These are phyloP conservation scores for Zygothrica quintamaculata DNA, from an alignment of 2,888 invertebrate genomes.

Conservation along the genomic window DNA sequence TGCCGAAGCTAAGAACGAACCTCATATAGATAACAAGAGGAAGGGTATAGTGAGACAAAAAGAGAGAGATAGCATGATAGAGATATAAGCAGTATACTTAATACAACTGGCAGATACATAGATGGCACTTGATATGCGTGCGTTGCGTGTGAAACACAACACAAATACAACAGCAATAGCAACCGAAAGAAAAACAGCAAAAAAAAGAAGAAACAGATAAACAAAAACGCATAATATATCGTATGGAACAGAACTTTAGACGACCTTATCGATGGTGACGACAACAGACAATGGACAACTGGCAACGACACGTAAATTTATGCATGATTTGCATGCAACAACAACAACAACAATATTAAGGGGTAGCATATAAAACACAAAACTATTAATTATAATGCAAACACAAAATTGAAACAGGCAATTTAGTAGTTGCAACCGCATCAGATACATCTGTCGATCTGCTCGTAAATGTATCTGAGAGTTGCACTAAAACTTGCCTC, in stretches of 20 bases:
- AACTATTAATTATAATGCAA: constrained; percentile 61
- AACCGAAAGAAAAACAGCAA: no score
- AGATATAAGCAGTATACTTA: constrained; percentile 50
- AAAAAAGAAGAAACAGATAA: no score
- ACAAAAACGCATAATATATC: not conserved
- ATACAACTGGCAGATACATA: constrained; percentile 32
- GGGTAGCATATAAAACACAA: constrained; percentile 18
- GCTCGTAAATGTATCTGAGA: constrained; percentile 21
- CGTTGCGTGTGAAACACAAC: constrained; percentile 53
- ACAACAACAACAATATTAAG: constrained; percentile 25
- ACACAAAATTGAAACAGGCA: constrained; percentile 13
- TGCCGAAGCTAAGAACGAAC: constrained; percentile 25
- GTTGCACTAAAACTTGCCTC: constrained; percentile 59
- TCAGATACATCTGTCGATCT: constrained; percentile 24
- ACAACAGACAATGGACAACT: constrained; percentile 19
- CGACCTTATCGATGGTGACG: constrained; percentile 50
- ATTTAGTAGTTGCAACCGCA: constrained; percentile 20
- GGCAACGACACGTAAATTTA: constrained; percentile 50
- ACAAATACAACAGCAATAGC: no score
- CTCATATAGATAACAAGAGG: constrained; percentile 3
- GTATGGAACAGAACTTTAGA: constrained; percentile 8
- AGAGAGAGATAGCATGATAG: constrained; percentile 8
- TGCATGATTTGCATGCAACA: constrained; percentile 68
- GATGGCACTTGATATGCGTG: constrained; percentile 57
- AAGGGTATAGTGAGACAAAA: constrained; percentile 15